These are phyloP conservation scores for Invenusta paracnida DNA, from an alignment of 2,888 invertebrate species.

Conservation along the genomic window DNA sequence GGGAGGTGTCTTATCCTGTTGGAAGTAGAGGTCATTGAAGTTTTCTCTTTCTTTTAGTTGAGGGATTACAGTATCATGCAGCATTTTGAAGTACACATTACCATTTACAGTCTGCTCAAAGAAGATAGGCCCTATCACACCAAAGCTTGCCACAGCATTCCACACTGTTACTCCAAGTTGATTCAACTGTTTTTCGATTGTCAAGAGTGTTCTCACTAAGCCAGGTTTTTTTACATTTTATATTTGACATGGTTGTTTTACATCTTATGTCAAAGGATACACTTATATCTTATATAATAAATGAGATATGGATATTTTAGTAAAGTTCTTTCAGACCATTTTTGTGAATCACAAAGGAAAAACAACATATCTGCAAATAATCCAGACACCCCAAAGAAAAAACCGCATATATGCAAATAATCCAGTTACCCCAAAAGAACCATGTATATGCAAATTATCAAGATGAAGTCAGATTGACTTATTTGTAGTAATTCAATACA, in stretches of 20 bases:
- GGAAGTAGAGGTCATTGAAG: constrained; percentile 11
- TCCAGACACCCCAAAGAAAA: background rate
- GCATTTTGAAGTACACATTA: background rate
- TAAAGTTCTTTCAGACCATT: background rate
- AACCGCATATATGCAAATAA: background rate
- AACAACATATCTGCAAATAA: background rate
- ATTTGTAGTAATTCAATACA: too few species aligned
- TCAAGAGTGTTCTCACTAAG: background rate
- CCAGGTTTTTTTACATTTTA: background rate
- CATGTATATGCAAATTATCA: too few species aligned
- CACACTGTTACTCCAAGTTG: background rate
- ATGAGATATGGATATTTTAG: background rate
- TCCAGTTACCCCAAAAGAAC: background rate
- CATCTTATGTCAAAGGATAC: background rate
- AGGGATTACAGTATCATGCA: constrained; percentile 18
- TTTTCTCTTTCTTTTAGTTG: constrained; percentile 19
- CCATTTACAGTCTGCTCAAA: constrained; percentile 16
- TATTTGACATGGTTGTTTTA: background rate
- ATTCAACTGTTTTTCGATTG: constrained; percentile 8
- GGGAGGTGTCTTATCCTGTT: background rate
- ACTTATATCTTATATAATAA: background rate
- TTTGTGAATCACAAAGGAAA: background rate
- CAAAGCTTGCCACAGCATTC: background rate
- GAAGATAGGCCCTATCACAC: constrained; percentile 19
- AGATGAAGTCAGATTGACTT: too few species aligned